These are phyloP conservation scores for Druceiella hillmani DNA, from an alignment of 2,888 invertebrate species.

Conservation along the genomic window DNA sequence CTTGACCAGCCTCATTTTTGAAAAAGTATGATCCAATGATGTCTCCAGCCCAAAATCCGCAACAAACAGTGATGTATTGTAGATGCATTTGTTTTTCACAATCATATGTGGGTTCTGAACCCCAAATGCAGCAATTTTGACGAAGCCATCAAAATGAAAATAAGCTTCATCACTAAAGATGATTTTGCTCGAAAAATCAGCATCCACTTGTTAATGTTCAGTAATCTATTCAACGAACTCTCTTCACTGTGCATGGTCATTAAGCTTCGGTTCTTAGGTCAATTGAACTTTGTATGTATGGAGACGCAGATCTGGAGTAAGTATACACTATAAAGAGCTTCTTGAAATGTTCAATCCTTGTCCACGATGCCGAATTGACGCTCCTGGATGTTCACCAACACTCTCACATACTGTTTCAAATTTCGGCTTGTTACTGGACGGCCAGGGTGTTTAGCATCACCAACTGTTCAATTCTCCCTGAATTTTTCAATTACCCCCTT, in stretches of 20 bases:
- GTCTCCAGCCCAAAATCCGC: constrained; percentile 1
- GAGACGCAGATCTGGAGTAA: constrained; percentile 1
- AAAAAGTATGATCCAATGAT: background rate
- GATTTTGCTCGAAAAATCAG: constrained; percentile 19
- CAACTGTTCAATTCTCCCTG: too few species aligned
- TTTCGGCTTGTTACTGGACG: too few species aligned
- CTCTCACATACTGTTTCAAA: background rate
- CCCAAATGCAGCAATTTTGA: constrained; percentile 26
- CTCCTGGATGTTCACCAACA: background rate
- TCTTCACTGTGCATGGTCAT: constrained; percentile 1
- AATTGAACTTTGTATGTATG: constrained; percentile 2
- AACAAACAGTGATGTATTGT: constrained; percentile 3
- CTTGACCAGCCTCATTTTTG: constrained; percentile 1
- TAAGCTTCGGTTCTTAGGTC: constrained; percentile 2
- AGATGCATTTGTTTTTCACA: background rate
- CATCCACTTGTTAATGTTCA: constrained; percentile 2
- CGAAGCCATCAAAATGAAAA: constrained; percentile 23
- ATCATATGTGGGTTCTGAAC: too few species aligned
- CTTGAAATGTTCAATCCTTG: constrained; percentile 4
- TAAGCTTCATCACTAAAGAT: constrained; percentile 22
- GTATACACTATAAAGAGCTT: constrained; percentile 3
- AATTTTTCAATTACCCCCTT: too few species aligned
- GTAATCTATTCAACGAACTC: constrained; percentile 4
- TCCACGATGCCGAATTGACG: background rate
- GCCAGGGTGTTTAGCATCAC: too few species aligned